Base-by-base conservation (phyloP, 2,797 vertebrate genomes). In the Crypturellus tataupa region DNA sequence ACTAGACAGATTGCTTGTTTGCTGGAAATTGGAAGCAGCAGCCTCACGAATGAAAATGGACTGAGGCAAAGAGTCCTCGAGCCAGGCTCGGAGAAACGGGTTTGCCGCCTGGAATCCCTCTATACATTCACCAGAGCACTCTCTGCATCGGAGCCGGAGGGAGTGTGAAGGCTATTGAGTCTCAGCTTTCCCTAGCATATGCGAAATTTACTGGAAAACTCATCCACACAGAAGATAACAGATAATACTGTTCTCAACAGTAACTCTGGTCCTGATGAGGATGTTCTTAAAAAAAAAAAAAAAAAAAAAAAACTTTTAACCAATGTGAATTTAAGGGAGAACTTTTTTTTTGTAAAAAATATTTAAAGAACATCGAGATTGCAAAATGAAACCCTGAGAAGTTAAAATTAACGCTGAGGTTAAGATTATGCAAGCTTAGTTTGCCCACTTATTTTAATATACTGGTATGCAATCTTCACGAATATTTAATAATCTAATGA, bases 361-460 rank as follows among this genome's bases (percentile, higher is more conserved):
- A 27, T 70, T 62, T 59, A 72, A 91, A 56, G 64, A 89, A 73
- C 16, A 67, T 21, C 21, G 71, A 33, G 42, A 51, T 78, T 33
- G 72, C 76, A 82, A 85, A 89, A 80, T 56, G 20, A 91, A 94
- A 51, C 13, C 10, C 29, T 39, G 42, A 59, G 42, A 65, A 81
- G 60, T 87, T 79, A 63, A 20, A 1, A 29, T 29, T 72, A 93
- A 93, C 21, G 73, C 65, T 40, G 59, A 13, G 47, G 79, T 78
- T 85, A 75, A 80, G 62, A 89, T 93, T 94, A 44, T 40, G 31
- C 73, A 64, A 60, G 79, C 90, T 96, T 92, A 72, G 85, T 73
- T 96, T 95, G 94, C 92, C 94, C 95, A 86, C 78, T 93, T 93
- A 90, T 96, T 92, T 96, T 91, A 85, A 79, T 29, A 7, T 89